Base-by-base conservation (phyloP, 2,888 invertebrate species). In the Rhamnusium bicolor region DNA sequence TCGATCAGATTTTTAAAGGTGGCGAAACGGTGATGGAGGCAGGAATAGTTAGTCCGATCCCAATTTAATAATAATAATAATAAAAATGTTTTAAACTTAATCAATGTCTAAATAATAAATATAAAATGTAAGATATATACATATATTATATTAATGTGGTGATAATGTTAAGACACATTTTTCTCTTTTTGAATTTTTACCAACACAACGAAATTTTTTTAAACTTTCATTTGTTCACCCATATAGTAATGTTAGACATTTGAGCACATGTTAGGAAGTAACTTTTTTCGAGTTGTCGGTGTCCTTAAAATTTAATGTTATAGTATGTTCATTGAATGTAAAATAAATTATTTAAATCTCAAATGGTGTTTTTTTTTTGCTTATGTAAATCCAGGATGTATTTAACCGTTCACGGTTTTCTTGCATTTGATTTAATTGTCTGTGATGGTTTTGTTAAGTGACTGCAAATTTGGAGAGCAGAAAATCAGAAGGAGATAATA, bases 241-340 rank as follows among this genome's bases (percentile, higher is more conserved):
- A 75, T 72, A 77, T 70, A 77, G 70, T 72, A 76, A 76, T 76
- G 80, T 81, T 79, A 82, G 76, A 80, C 79, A 79, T 81, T 82
- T 80, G 79, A 83, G 84, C 83, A 83, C 84, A 80, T 61, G 76
- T 79, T 82, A 81, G 81, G 77, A 76, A 79, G 79, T 83, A 82
- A 83, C 70, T 80, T 82, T n/a, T 84, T 83, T 84, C 81, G 81
- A 85, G 83, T 84, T 85, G 81, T 85, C 84, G 84, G 82, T 85
- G 85, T 85, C 84, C 83, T 84, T 81, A 83, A 84, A 82, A 84
- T 82, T 85, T 84, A 84, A 85, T 85, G 85, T 85, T 85, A 85
- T 84, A 82, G 84, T 84, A 83, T 84, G 84, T 84, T 85, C 82
- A 83, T 81, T 84, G 80, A 84, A 85, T 85, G 85, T 85, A 85